Evolutionary conservation across 1,140 invertebrate species (phyloP).

Genomic region (Macrocentrus cingulum): DNA sequence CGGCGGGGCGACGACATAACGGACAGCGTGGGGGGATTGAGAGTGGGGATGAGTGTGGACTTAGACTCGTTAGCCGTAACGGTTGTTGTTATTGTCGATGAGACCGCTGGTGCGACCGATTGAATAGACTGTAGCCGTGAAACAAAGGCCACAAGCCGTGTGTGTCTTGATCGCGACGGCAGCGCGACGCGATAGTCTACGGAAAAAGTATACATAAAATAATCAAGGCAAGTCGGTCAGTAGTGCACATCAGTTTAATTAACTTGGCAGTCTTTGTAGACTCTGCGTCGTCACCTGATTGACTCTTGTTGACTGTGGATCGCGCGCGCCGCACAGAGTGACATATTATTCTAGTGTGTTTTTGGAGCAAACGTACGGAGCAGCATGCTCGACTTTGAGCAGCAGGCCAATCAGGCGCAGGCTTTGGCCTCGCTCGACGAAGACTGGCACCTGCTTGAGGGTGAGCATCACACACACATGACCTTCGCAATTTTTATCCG

Average conservation of each 20-base stretch:
- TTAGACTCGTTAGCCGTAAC: conserved; percentile 23
- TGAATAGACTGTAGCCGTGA: conserved; percentile 24
- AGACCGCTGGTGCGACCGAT: conserved; percentile 17
- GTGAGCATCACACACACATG: conserved; percentile 44
- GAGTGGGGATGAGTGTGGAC: background rate
- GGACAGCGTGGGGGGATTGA: conserved; percentile 1
- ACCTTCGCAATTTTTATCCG: conserved; percentile 40
- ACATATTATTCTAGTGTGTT: too few relatives aligned
- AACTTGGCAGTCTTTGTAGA: too few relatives aligned
- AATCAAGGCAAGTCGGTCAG: background rate
- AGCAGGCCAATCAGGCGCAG: conserved; percentile 45
- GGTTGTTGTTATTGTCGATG: conserved; percentile 25
- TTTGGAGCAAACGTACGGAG: too few relatives aligned
- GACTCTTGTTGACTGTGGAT: too few relatives aligned
- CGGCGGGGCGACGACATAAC: conserved; percentile 7
- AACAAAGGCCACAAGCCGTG: background rate
- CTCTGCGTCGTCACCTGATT: too few relatives aligned
- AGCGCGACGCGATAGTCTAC: background rate
- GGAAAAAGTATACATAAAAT: too few relatives aligned
- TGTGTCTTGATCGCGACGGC: background rate
- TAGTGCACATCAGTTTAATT: background rate
- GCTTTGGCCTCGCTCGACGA: conserved; percentile 43
- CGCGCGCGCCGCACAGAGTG: too few relatives aligned
- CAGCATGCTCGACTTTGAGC: conserved; percentile 40
- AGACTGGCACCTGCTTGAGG: conserved; percentile 49